A percentile compares a stretch with the other conserved stretches of the same genome.
Evolutionary conservation across 2,888 invertebrate genomes (phyloP).

Genomic region (Drosophila neonasuta): DNA sequence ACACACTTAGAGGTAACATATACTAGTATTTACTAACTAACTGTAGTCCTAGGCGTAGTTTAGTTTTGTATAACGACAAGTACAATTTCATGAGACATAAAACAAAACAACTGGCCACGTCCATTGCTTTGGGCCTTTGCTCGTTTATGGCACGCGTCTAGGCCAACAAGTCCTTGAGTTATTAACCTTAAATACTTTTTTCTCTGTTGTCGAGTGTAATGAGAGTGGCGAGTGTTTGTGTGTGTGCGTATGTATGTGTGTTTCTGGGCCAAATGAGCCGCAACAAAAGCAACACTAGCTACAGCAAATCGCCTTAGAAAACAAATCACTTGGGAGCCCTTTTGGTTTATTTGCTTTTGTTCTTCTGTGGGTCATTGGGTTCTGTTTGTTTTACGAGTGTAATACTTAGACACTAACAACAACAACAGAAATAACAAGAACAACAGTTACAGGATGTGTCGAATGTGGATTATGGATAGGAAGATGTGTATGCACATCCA

Average conservation of each 20-base stretch:
- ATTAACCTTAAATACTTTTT: slow-evolving; percentile 61
- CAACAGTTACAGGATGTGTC: slow-evolving; percentile 15
- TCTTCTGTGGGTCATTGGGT: slow-evolving; percentile 35
- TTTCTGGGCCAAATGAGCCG: slow-evolving; percentile 57
- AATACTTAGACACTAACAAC: slow-evolving; percentile 24
- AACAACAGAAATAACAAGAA: slow-evolving; percentile 13
- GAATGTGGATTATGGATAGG: slow-evolving; percentile 10
- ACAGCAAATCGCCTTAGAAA: slow-evolving; percentile 46
- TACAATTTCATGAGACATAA: slow-evolving; percentile 65
- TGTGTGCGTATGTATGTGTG: not conserved
- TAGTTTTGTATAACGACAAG: slow-evolving; percentile 55
- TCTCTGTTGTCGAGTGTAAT: slow-evolving; percentile 20
- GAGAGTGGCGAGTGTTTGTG: not conserved
- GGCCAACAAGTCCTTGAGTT: slow-evolving; percentile 58
- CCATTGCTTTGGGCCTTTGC: slow-evolving; percentile 18
- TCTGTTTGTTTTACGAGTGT: slow-evolving; percentile 26
- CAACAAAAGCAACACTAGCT: slow-evolving; percentile 45
- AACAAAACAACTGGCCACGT: slow-evolving; percentile 43
- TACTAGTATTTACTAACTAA: slow-evolving; percentile 14
- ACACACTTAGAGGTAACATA: not conserved
- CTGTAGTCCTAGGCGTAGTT: slow-evolving; percentile 11
- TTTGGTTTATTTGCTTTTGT: slow-evolving; percentile 48
- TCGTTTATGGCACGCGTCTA: slow-evolving; percentile 30
- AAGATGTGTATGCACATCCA: not conserved
- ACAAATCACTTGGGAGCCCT: slow-evolving; percentile 58